Evolutionary conservation across 2,888 invertebrate species (phyloP), one percentile per base, ranked within the genome.

Genomic region (Sylvicola fuscatus): DNA sequence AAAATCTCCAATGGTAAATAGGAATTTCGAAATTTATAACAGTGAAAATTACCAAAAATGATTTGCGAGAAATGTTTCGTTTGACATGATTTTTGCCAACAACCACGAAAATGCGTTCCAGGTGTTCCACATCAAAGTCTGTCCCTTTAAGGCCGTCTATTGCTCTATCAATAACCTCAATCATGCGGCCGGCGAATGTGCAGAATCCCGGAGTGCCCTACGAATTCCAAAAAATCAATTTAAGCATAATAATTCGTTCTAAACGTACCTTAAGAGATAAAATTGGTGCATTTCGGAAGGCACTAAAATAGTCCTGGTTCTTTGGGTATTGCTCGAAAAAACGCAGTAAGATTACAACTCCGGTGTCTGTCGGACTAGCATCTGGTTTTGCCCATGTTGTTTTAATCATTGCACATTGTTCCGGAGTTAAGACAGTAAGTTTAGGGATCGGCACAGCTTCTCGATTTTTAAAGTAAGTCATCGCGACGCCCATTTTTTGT

Each of bases 301-400:
- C 37, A 35, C 49, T 42, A 37, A 58, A 58, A 38, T 54, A 53
- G 34, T 54, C 43, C 45, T 54, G 47, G 38, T 54, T 51, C 47
- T 53, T 51, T 46, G 58, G 58, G 54, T 47, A 53, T 44, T 49
- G 51, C 41, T 49, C 51, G 37, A 58, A 54, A 39, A 50, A 56
- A 38, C 41, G 42, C 15, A 47, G 35, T 14, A 58, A 41, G 43
- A 58, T 57, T 12, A 51, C 52, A 39, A 52, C 46, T 16, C 58
- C 58, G 5, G 58, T 54, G 14, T 53, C 58, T 26, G 50, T 46
- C 26, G 57, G 52, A 40, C 50, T 49, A 37, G 49, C 47, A 43
- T 49, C 47, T 37, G 55, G 54, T 27, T 52, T 53, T 40, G 49
- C 50, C 58, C 58, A 58, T 41, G 58, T 54, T 43, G 46, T 54